These are phyloP conservation scores for Xenopus tropicalis DNA, from an alignment of 2,113 vertebrate species.

Conservation along the genomic window DNA sequence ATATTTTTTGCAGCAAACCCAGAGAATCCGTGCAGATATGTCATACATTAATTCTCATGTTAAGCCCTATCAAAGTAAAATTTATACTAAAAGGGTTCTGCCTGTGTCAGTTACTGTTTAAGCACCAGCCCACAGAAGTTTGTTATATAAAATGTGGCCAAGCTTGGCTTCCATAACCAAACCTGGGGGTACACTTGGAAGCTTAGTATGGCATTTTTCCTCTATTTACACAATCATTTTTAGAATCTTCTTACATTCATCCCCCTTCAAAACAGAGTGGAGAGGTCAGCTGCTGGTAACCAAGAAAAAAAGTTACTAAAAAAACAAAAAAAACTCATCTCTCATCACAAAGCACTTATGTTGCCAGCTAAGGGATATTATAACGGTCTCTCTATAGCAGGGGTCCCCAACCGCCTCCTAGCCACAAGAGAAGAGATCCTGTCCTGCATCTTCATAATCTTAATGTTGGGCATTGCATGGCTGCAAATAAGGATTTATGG, in stretches of 20 bases:
- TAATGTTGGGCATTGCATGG: too few relatives aligned
- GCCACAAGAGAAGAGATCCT: too few relatives aligned
- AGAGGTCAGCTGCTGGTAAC: not conserved
- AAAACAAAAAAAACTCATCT: too few relatives aligned
- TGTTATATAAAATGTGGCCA: not conserved
- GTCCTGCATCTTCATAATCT: too few relatives aligned
- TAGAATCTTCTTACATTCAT: not conserved
- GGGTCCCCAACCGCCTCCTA: too few relatives aligned
- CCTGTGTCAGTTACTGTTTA: not conserved
- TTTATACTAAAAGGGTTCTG: conserved; percentile 3
- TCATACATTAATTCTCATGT: not conserved
- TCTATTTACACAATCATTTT: not conserved
- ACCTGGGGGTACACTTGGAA: not conserved
- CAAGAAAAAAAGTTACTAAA: not conserved
- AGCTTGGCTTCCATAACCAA: not conserved
- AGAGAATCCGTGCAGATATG: not conserved
- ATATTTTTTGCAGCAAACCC: not conserved
- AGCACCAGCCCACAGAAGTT: not conserved
- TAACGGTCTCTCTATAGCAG: too few relatives aligned
- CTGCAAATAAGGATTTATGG: too few relatives aligned
- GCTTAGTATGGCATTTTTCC: not conserved
- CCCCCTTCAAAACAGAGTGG: conserved; percentile 2
- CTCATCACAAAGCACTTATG: too few relatives aligned
- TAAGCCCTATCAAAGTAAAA: conserved; percentile 14
- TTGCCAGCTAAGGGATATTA: too few relatives aligned